A percentile compares a stretch with the other conserved stretches of the same genome.
These are phyloP conservation scores for Alauda arvensis DNA, from an alignment of 2,797 vertebrate species.

Conservation along the genomic window DNA sequence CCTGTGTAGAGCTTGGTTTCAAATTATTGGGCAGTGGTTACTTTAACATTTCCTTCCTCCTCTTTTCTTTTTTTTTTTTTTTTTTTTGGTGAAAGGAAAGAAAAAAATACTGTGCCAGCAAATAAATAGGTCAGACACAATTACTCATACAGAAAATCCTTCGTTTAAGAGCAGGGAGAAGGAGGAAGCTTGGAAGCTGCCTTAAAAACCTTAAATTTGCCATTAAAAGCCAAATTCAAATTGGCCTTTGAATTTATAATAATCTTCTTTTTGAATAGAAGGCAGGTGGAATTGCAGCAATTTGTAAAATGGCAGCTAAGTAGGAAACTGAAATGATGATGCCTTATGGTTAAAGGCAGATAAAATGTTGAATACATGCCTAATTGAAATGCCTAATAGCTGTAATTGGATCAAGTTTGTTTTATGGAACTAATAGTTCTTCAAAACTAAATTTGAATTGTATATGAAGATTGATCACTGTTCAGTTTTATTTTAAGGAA, in stretches of 20 bases:
- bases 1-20: background rate
- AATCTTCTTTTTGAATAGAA: background rate
- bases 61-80: background rate
- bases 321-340: background rate
- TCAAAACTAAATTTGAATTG: background rate
- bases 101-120: constrained; percentile 6
- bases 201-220: constrained; percentile 15
- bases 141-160: constrained; percentile 52
- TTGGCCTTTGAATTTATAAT: constrained; percentile 14
- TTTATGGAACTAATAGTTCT: background rate
- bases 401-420: background rate
- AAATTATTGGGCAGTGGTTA: constrained; percentile 17
- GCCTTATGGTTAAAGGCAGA: background rate
- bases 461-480: background rate
- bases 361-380: background rate
- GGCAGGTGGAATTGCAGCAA: constrained; percentile 26
- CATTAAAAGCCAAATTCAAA: background rate
- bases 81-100: background rate
- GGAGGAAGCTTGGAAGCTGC: constrained; percentile 13
- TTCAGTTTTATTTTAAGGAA: background rate
- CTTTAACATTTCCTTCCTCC: constrained; percentile 30
- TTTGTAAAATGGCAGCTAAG: constrained; percentile 19
- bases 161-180: background rate
- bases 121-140: constrained; percentile 60
- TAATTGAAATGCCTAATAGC: constrained; percentile 12